Evolutionary conservation across 2,797 vertebrate genomes (phyloP).

Genomic region (Anabas testudineus): DNA sequence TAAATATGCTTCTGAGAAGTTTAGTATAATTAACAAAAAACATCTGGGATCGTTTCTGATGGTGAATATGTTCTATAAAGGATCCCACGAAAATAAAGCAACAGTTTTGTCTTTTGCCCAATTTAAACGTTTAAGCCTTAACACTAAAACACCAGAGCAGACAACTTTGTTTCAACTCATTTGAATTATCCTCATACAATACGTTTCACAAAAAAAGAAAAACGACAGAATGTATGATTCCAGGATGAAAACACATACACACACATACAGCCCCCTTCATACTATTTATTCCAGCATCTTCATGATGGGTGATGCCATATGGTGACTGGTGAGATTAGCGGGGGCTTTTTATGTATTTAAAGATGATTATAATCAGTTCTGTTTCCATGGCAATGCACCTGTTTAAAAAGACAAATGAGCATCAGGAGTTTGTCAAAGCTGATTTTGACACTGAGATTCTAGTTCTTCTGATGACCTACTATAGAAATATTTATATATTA

Average conservation of each 20-base stretch:
- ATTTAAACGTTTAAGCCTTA: background rate
- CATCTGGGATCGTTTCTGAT: background rate
- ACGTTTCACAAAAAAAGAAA: background rate
- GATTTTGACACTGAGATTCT: conserved; percentile 8
- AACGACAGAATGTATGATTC: conserved; percentile 10
- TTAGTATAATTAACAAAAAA: background rate
- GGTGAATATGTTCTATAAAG: background rate
- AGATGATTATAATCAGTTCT: conserved; percentile 44
- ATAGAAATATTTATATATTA: conserved; percentile 4
- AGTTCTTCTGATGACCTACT: background rate
- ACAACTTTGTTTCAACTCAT: background rate
- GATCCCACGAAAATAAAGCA: background rate
- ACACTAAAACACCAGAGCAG: conserved; percentile 4
- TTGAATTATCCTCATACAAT: background rate
- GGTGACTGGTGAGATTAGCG: conserved; percentile 35
- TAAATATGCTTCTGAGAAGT: background rate
- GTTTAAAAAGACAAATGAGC: conserved; percentile 23
- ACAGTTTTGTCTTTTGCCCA: background rate
- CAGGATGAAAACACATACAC: background rate
- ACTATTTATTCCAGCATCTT: conserved; percentile 34
- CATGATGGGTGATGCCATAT: conserved; percentile 20
- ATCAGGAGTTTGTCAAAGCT: background rate
- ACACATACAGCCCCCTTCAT: background rate
- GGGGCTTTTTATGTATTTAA: conserved; percentile 47
- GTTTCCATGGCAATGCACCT: conserved; percentile 41